These are phyloP conservation scores for Automeris io DNA, from an alignment of 2,888 invertebrate species.

Conservation along the genomic window DNA sequence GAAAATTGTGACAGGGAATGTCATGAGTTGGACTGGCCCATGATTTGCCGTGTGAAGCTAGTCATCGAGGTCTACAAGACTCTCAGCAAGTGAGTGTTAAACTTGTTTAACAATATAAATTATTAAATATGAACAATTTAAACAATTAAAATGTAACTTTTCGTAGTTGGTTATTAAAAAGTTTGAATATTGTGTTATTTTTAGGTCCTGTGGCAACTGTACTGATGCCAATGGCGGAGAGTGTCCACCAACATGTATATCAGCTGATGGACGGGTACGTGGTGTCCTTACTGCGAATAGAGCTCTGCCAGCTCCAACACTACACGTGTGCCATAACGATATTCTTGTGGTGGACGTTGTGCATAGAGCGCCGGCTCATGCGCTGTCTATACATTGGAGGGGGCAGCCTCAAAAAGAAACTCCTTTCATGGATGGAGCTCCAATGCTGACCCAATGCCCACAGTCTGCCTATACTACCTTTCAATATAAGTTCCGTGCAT, in stretches of 20 bases:
- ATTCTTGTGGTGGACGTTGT: conserved; percentile 85
- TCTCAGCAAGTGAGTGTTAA: conserved; percentile 78
- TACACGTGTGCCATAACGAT: conserved; percentile 85
- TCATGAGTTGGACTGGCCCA: conserved; percentile 85
- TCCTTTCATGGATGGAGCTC: conserved; percentile 88
- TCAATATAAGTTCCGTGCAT: conserved; percentile 86
- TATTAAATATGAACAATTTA: too few species aligned
- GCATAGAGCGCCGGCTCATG: conserved; percentile 83
- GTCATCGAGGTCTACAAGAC: conserved; percentile 85
- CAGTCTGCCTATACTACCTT: conserved; percentile 85
- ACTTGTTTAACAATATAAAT: not conserved
- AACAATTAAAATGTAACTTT: not conserved
- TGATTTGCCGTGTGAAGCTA: conserved; percentile 87
- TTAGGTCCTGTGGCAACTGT: conserved; percentile 81
- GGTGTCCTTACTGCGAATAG: conserved; percentile 82
- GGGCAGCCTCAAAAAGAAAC: conserved; percentile 83
- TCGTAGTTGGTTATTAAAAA: not conserved
- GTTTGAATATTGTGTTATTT: conserved; percentile 9
- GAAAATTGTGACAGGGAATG: conserved; percentile 87
- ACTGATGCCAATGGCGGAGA: conserved; percentile 73
- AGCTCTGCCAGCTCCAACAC: conserved; percentile 78
- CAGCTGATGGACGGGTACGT: conserved; percentile 79
- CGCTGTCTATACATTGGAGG: conserved; percentile 87
- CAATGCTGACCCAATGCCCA: conserved; percentile 86
- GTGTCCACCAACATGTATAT: conserved; percentile 80